Conservation (phyloP, 1,140 invertebrate genomes). For the Battus philenor region DNA sequence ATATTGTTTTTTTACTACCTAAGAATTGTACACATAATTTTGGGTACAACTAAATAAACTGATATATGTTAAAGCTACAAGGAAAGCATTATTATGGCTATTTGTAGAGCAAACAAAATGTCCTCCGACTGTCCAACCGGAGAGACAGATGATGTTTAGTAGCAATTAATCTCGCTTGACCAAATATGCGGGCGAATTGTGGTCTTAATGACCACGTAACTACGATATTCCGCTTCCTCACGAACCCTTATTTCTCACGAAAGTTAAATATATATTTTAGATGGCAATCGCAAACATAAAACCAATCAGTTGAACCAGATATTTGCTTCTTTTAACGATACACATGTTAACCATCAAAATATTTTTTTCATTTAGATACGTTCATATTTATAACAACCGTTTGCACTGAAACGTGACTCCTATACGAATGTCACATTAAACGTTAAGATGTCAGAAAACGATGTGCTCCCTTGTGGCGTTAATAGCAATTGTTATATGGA, state of each 20-base stretch:
- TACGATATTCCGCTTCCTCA: constrained; percentile 16
- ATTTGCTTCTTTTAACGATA: constrained; percentile 10
- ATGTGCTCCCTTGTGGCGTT: too few species aligned
- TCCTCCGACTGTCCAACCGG: too few species aligned
- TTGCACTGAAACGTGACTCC: too few species aligned
- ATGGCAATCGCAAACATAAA: too few species aligned
- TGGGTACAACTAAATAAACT: too few species aligned
- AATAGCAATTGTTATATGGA: too few species aligned
- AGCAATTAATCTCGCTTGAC: constrained; percentile 66
- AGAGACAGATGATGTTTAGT: constrained; percentile 58
- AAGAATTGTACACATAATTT: too few species aligned
- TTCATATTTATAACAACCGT: too few species aligned
- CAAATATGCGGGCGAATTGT: constrained; percentile 57
- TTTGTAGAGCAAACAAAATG: constrained; percentile 53
- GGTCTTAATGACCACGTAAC: constrained; percentile 42
- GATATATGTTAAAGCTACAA: too few species aligned
- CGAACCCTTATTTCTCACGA: constrained; percentile 7
- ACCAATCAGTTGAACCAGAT: constrained; percentile 2
- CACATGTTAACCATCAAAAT: constrained; percentile 1
- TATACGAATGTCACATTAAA: too few species aligned
- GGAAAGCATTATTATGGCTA: too few species aligned
- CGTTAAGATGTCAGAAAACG: too few species aligned
- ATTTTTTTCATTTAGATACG: constrained; percentile 26
- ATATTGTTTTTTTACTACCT: constrained; percentile 33
- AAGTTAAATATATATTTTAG: constrained; percentile 11